These are phyloP conservation scores for Mus spretus DNA, from an alignment of 2,797 vertebrate genomes.

Conservation along the genomic window DNA sequence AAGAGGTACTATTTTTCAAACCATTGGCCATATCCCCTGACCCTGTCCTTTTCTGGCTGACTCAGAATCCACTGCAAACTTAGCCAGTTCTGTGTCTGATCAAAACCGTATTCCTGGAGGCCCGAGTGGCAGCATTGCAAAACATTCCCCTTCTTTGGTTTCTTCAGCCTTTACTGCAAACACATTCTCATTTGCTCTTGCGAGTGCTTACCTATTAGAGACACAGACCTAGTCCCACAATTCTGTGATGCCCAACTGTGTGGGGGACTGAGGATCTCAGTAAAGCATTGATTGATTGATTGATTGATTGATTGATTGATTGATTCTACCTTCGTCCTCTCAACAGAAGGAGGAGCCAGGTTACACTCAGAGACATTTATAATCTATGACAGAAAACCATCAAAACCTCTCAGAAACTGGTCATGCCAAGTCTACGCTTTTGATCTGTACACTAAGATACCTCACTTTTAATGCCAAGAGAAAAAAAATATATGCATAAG, in stretches of 20 bases:
- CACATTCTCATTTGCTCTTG: background rate
- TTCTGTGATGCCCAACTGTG: background rate
- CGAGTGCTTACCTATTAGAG: background rate
- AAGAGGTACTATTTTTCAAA: conserved; percentile 56
- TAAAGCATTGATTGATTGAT: background rate
- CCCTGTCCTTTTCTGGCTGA: background rate
- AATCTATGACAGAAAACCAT: background rate
- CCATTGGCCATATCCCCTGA: background rate
- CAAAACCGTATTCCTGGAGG: background rate
- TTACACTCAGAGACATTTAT: conserved; percentile 23
- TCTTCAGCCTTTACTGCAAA: background rate
- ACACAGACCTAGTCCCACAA: background rate
- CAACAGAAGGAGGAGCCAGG: background rate
- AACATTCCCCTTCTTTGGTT: background rate
- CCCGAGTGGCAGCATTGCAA: background rate
- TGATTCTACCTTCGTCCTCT: background rate
- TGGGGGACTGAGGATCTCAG: background rate
- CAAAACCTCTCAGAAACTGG: conserved; percentile 16
- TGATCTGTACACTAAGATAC: conserved; percentile 26
- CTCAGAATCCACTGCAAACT: background rate
- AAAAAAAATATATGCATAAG: background rate
- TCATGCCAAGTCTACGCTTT: background rate
- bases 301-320: background rate
- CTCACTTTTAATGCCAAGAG: background rate
- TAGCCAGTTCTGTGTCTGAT: conserved; percentile 12